Base-by-base conservation (phyloP, 2,888 invertebrate genomes). In the Ceramica pisi region DNA sequence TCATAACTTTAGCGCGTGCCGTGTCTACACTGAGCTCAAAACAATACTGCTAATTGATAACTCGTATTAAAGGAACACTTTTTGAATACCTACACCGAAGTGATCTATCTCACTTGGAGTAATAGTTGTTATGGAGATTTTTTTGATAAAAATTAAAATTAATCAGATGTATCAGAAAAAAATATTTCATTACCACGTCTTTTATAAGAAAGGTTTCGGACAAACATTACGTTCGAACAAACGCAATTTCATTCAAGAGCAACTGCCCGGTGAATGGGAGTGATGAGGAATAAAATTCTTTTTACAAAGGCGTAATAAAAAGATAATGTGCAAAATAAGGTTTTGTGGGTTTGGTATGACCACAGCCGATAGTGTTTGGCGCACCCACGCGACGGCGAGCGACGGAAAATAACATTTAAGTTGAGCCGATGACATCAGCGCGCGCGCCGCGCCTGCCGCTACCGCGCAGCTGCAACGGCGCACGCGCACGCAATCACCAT, bases 361-460 rank as follows among this genome's bases (percentile, higher is more conserved):
- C 84, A 81, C 87, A 85, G 86, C 94, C 88, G 89, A 89, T 88
- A 86, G 89, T 83, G 87, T 82, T 87, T 87, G 92, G 88, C 91
- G 91, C 93, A 92, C 95, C 95, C 95, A 95, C 95, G 94, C 94
- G 86, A 83, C 84, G 75, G 86, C 89, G 86, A 88, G 89, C 91
- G 92, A 91, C 93, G 93, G 94, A 94, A 94, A 94, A 95, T 94
- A 94, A 93, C 95, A 94, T 94, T 94, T 93, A 93, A 91, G 91
- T 89, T 87, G 92, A 91, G 91, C 89, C 93, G 95, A 96, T 96
- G 96, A 95, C 95, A 95, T 96, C 96, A 95, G 92, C 94, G 88
- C 89, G 67, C 80, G 91, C 93, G 65, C 85, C 71, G 80, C 69
- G 92, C 92, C 94, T 93, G 91, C 94, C 88, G 94, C 94, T 91